Evolutionary conservation across 2,113 vertebrate species (phyloP), one percentile per base, ranked within the genome.

Genomic region (Dolichotis patagonum): DNA sequence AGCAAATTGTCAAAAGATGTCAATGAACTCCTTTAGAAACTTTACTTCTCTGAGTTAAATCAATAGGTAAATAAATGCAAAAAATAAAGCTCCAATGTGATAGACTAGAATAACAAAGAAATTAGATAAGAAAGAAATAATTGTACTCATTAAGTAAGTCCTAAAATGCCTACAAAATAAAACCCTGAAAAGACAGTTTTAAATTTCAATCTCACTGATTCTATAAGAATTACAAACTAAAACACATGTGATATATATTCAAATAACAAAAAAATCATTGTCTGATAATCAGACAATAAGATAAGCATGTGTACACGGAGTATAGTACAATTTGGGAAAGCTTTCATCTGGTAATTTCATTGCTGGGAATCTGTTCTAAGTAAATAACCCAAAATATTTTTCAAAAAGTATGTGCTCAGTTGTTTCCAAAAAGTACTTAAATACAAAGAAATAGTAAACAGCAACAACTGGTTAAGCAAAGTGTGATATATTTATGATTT

Each of bases 101-200:
- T 69, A 75, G 28, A 75, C 17, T 90, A 85, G 9, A 83, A 83
- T 41, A 85, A n/a, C n/a, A n/a, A n/a, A n/a, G n/a, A 80, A 90
- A 90, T 56, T 85, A 80, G 38, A 85, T 38, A 90, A 94, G 22
- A 56, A 75, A 81, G 17, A 85, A 3, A 60, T 69, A 4, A 73
- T 69, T 4, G 11, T 88, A 88, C 90, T 94, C 49, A 52, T 78
- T 35, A 95, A 90, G 56, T 93, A 93, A 93, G 78, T 84, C 22
- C 46, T 84, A 91, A 89, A 93, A 81, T 58, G 10, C 26, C 30
- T 80, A 35, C 20, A 83, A 90, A 69, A 89, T 35, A 52, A 84
- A 91, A n/a, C 5, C 4, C 80, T 80, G 8, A 82, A 71, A 43
- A 85, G 16, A 93, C 13, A 83, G 22, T 80, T 93, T 38, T 43